phyloP scores from a whole-genome alignment of 2,113 vertebrate species.

The Origma solitaria region DNA sequence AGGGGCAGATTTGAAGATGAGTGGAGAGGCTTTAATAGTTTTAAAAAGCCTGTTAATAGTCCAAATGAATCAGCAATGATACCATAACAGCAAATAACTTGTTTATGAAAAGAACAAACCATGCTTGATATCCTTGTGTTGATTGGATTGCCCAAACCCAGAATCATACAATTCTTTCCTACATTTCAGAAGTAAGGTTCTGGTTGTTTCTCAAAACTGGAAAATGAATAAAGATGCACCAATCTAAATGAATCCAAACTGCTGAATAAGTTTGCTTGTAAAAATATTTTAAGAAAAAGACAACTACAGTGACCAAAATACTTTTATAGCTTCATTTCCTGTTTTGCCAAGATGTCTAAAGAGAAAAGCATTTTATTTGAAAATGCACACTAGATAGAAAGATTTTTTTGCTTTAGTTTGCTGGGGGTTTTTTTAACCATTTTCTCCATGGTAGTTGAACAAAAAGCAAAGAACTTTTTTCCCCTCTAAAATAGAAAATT shows the following conservation, averaged over 20 bases:
- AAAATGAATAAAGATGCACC: not conserved
- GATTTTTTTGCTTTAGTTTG: not conserved
- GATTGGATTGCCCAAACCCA: not conserved
- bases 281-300: not conserved
- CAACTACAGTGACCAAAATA: not conserved
- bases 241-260: not conserved
- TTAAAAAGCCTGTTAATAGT: not conserved
- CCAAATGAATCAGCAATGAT: not conserved
- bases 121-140: not conserved
- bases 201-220: not conserved
- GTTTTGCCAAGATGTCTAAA: not conserved
- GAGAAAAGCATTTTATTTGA: not conserved
- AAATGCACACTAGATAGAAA: not conserved
- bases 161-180: accelerated
- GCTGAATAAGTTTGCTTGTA: not conserved
- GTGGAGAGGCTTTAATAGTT: not conserved
- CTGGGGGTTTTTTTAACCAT: not conserved
- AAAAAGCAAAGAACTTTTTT: not conserved
- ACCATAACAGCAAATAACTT: not conserved
- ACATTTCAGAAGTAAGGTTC: not conserved
- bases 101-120: not conserved
- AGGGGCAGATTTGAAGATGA: not conserved
- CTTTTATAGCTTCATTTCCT: no score
- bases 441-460: not conserved
- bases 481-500: not conserved